Conservation (phyloP, 2,888 invertebrate species). For the Caenorhabditis angaria region DNA sequence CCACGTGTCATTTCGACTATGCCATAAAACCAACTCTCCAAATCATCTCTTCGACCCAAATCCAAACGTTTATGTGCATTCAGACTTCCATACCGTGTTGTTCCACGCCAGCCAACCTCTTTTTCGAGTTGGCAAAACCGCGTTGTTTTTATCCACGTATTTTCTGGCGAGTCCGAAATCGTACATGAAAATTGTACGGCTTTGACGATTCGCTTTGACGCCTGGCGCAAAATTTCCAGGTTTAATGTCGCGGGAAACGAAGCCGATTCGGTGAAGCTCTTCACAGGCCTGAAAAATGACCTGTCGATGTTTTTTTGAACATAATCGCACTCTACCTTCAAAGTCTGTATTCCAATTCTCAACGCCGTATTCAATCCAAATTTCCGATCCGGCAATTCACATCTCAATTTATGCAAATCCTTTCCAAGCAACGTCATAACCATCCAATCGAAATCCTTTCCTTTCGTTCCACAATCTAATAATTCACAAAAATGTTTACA, state of each 20-base stretch:
- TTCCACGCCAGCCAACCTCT: constrained; percentile 66
- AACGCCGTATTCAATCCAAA: constrained; percentile 58
- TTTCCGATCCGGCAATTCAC: constrained; percentile 50
- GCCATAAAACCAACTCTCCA: constrained; percentile 64
- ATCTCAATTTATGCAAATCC: constrained; percentile 61
- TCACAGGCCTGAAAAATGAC: constrained; percentile 56
- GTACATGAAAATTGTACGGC: constrained; percentile 51
- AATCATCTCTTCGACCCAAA: constrained; percentile 56
- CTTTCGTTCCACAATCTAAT: constrained; percentile 56
- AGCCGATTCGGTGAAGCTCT: constrained; percentile 60
- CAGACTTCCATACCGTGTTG: constrained; percentile 60
- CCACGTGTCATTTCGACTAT: constrained; percentile 57
- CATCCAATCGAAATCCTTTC: constrained; percentile 56
- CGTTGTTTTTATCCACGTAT: constrained; percentile 53
- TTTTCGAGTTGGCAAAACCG: constrained; percentile 50
- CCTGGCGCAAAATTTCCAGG: constrained; percentile 67
- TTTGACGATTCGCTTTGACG: constrained; percentile 44
- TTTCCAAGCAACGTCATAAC: constrained; percentile 59
- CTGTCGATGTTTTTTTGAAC: not conserved
- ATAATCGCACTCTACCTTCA: constrained; percentile 38
- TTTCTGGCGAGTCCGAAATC: constrained; percentile 59
- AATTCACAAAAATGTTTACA: constrained; percentile 60
- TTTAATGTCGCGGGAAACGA: constrained; percentile 61
- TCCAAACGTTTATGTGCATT: constrained; percentile 50
- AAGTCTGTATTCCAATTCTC: constrained; percentile 53